Percentiles rank a stretch among this genome's conserved stretches.
Conservation (phyloP, 2,888 invertebrate species). For the Meganola albula region DNA sequence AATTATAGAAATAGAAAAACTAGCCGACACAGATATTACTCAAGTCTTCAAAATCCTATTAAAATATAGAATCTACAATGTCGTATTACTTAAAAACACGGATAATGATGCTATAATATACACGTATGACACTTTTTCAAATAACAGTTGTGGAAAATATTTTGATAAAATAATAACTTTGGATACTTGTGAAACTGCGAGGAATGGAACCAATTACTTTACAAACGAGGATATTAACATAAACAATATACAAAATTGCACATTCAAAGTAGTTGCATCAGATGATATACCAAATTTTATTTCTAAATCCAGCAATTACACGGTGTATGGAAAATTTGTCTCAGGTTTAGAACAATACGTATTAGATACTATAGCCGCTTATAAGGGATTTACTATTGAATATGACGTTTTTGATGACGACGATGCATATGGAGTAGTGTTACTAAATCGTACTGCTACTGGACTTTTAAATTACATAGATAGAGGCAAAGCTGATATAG, state of each 20-base stretch:
- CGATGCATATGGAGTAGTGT: conserved; percentile 33
- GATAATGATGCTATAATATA: conserved; percentile 23
- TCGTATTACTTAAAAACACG: conserved; percentile 31
- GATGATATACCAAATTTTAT: conserved; percentile 39
- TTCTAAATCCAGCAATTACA: conserved; percentile 30
- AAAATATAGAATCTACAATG: conserved; percentile 35
- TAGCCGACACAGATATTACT: conserved; percentile 19
- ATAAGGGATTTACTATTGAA: conserved; percentile 33
- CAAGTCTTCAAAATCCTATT: conserved; percentile 32
- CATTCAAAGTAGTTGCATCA: conserved; percentile 34
- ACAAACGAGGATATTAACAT: conserved; percentile 23
- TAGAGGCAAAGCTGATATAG: conserved; percentile 36
- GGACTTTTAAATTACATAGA: conserved; percentile 40
- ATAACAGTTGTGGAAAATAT: conserved; percentile 36
- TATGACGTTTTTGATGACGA: conserved; percentile 25
- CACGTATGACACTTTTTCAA: conserved; percentile 40
- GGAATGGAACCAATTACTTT: conserved; percentile 14
- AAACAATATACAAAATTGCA: conserved; percentile 35
- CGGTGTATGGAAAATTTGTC: conserved; percentile 27
- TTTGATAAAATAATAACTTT: conserved; percentile 27
- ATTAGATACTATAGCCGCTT: conserved; percentile 36
- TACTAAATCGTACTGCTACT: conserved; percentile 41
- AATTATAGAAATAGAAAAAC: conserved; percentile 30
- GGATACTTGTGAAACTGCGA: conserved; percentile 31
- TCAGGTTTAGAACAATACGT: conserved; percentile 47